phyloP scores from a whole-genome alignment of 2,888 invertebrate species.

The Netelia melanura region DNA sequence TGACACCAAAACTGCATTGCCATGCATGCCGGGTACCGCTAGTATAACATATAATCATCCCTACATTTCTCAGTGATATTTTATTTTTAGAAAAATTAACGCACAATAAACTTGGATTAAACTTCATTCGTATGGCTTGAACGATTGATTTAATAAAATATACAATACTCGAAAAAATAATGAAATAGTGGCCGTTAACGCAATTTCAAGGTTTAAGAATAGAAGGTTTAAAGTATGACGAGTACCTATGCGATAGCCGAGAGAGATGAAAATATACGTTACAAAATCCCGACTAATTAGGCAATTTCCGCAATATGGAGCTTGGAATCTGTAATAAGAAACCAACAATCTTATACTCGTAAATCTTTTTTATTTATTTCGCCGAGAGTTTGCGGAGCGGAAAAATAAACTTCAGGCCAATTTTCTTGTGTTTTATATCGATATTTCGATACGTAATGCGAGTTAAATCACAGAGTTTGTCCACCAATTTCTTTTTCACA shows the following conservation, averaged over 20 bases:
- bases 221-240: neutral
- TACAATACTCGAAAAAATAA: neutral
- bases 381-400: neutral
- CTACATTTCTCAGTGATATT: no score
- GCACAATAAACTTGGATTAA: no score
- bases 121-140: no score
- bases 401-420: neutral
- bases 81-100: no score
- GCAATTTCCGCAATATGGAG: neutral
- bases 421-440: neutral
- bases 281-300: neutral
- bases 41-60: no score
- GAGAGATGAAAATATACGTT: neutral
- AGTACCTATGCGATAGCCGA: conserved; percentile 5
- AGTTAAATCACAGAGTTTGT: neutral
- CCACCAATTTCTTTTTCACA: no score
- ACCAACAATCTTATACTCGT: conserved; percentile 31
- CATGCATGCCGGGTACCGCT: no score
- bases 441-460: neutral
- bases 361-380: conserved; percentile 33
- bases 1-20: no score
- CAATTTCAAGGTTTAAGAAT: neutral
- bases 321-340: conserved; percentile 42
- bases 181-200: neutral
- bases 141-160: neutral